Evolutionary conservation across 2,888 invertebrate genomes (phyloP).

Genomic region (Adineta ricciae): DNA sequence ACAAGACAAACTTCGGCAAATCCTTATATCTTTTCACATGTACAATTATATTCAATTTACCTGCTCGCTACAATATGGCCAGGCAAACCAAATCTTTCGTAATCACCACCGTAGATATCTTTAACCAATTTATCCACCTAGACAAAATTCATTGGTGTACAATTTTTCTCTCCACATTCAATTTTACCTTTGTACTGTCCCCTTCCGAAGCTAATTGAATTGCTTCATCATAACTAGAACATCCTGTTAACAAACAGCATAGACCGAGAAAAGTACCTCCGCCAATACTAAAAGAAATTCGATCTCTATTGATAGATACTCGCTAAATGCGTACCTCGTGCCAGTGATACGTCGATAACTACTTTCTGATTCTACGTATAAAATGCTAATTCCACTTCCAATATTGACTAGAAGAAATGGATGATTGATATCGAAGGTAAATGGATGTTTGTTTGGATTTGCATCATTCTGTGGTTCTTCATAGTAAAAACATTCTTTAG

Average conservation of each 20-base stretch:
- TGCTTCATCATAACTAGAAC: constrained; percentile 89
- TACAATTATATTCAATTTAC: constrained; percentile 53
- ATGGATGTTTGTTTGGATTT: constrained; percentile 50
- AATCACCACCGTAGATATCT: constrained; percentile 95
- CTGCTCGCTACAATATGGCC: constrained; percentile 92
- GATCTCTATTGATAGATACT: not conserved
- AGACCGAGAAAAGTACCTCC: constrained; percentile 94
- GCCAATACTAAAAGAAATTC: constrained; percentile 63
- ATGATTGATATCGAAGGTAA: constrained; percentile 55
- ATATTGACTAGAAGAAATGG: constrained; percentile 83
- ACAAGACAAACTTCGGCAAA: not conserved
- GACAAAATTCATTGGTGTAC: no score
- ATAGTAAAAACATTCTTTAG: constrained; percentile 87
- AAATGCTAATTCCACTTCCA: constrained; percentile 89
- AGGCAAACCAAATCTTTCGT: constrained; percentile 75
- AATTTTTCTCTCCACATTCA: no score
- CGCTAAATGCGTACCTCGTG: constrained; percentile 55
- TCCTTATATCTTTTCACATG: not conserved
- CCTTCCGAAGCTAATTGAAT: constrained; percentile 82
- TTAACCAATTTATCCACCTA: constrained; percentile 78
- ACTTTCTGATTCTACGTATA: constrained; percentile 72
- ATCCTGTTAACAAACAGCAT: constrained; percentile 85
- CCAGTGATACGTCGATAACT: constrained; percentile 85
- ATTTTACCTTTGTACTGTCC: constrained; percentile 61
- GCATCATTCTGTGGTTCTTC: constrained; percentile 62